phyloP scores from a whole-genome alignment of 2,888 invertebrate species.

The Diadegma fenestrale region DNA sequence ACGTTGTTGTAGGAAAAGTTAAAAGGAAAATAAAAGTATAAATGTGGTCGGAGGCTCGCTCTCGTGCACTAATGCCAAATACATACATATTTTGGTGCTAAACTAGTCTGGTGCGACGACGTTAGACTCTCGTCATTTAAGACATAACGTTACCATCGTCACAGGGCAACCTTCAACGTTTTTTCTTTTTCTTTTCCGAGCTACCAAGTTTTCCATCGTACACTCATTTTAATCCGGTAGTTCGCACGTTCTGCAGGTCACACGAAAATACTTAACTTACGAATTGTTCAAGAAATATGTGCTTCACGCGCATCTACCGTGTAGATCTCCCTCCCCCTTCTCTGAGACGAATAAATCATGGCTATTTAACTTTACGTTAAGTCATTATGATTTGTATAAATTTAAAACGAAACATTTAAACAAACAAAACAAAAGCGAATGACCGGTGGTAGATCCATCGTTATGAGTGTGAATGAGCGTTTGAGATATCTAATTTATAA shows the following conservation, averaged over 20 bases:
- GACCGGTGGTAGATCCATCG: conserved; percentile 81
- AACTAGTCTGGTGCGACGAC: conserved; percentile 61
- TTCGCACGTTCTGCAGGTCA: conserved; percentile 72
- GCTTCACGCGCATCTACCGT: conserved; percentile 65
- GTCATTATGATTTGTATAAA: conserved; percentile 71
- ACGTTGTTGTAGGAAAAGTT: conserved; percentile 53
- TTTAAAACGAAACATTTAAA: conserved; percentile 65
- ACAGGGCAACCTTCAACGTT: conserved; percentile 41
- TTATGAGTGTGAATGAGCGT: conserved; percentile 82
- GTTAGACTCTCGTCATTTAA: conserved; percentile 50
- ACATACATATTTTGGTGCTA: conserved; percentile 64
- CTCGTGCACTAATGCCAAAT: conserved; percentile 66
- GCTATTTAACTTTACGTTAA: conserved; percentile 66
- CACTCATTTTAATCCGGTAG: conserved; percentile 47
- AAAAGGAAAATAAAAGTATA: conserved; percentile 12
- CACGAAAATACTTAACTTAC: conserved; percentile 75
- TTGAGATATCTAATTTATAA: conserved; percentile 77
- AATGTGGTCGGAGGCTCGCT: conserved; percentile 42
- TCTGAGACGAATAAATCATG: conserved; percentile 47
- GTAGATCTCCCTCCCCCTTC: conserved; percentile 54
- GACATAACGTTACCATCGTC: conserved; percentile 50
- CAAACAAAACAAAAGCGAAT: conserved; percentile 69
- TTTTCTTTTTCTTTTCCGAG: conserved; percentile 45
- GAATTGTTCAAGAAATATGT: conserved; percentile 65
- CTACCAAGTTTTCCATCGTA: conserved; percentile 63